A percentile compares a stretch with the other conserved stretches of the same genome.
Conservation (phyloP, 2,888 invertebrate genomes). For the Phlogophora meticulosa region DNA sequence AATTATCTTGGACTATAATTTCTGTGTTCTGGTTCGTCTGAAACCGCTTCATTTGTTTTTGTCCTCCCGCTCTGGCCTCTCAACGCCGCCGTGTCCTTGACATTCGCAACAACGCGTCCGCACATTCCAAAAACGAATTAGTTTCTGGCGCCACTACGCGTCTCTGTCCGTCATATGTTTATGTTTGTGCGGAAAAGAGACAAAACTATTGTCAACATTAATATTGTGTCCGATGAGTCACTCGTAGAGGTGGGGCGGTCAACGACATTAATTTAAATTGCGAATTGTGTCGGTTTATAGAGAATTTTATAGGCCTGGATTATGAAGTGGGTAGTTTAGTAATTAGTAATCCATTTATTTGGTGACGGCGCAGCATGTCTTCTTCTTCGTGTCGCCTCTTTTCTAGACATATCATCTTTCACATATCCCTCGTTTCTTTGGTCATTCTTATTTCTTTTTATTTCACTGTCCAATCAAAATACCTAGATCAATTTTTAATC, state of each 20-base stretch:
- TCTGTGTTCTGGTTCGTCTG: background rate
- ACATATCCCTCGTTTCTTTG: no score
- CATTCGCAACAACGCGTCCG: background rate
- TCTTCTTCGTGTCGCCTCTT: no score
- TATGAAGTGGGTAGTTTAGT: background rate
- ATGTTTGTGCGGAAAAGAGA: constrained; percentile 22
- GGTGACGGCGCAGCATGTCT: no score
- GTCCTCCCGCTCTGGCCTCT: constrained; percentile 32
- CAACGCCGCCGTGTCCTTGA: constrained; percentile 22
- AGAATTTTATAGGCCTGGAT: background rate
- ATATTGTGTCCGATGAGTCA: constrained; percentile 14
- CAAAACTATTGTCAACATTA: background rate
- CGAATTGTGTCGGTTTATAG: background rate
- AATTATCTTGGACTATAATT: no score
- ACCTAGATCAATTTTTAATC: no score
- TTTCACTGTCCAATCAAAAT: no score
- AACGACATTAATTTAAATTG: background rate
- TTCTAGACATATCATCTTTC: no score
- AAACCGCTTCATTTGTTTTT: background rate
- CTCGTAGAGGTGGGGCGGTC: constrained; percentile 1
- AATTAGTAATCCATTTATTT: no score
- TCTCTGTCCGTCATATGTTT: constrained; percentile 1
- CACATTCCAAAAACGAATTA: constrained; percentile 2
- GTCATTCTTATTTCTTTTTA: no score
- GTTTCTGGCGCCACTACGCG: constrained; percentile 28